phyloP scores from a whole-genome alignment of 2,888 invertebrate species.

The Apotomis turbidana region DNA sequence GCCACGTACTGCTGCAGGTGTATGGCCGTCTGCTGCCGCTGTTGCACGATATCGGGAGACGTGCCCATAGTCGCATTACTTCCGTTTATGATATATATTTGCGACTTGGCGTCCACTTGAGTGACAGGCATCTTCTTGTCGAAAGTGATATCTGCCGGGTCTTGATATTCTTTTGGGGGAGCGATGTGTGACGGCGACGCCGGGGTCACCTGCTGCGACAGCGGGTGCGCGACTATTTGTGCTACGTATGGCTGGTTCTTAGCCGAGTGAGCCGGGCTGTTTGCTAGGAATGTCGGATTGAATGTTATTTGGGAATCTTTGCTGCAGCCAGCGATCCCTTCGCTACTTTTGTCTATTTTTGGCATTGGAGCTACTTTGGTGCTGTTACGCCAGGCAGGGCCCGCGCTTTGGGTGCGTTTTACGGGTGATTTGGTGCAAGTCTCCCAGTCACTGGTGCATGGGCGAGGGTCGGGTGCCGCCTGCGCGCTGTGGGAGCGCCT shows the following conservation, averaged over 20 bases:
- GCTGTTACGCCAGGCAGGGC: slow-evolving; percentile 74
- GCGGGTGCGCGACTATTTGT: slow-evolving; percentile 77
- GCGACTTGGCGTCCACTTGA: slow-evolving; percentile 63
- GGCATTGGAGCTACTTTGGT: slow-evolving; percentile 74
- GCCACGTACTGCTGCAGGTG: slow-evolving; percentile 81
- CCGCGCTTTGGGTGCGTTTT: slow-evolving; percentile 76
- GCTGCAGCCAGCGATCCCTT: slow-evolving; percentile 55
- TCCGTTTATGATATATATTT: slow-evolving; percentile 78
- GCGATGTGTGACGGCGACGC: slow-evolving; percentile 76
- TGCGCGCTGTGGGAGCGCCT: slow-evolving; percentile 71
- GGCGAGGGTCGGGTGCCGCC: slow-evolving; percentile 67
- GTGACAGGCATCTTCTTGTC: slow-evolving; percentile 53
- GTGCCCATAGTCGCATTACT: slow-evolving; percentile 61
- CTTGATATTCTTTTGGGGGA: slow-evolving; percentile 79
- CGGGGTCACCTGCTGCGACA: slow-evolving; percentile 77
- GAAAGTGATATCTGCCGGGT: slow-evolving; percentile 63
- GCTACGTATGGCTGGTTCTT: slow-evolving; percentile 79
- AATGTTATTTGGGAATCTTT: slow-evolving; percentile 79
- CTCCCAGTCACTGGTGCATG: slow-evolving; percentile 73
- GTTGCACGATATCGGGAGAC: slow-evolving; percentile 71
- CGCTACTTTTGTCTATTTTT: slow-evolving; percentile 65
- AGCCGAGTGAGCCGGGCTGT: slow-evolving; percentile 76
- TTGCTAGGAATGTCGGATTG: slow-evolving; percentile 82
- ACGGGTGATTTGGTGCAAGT: slow-evolving; percentile 70
- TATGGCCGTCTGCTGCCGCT: slow-evolving; percentile 78